Base-by-base conservation (phyloP, 2,113 vertebrate species). In the Lagopus muta region DNA sequence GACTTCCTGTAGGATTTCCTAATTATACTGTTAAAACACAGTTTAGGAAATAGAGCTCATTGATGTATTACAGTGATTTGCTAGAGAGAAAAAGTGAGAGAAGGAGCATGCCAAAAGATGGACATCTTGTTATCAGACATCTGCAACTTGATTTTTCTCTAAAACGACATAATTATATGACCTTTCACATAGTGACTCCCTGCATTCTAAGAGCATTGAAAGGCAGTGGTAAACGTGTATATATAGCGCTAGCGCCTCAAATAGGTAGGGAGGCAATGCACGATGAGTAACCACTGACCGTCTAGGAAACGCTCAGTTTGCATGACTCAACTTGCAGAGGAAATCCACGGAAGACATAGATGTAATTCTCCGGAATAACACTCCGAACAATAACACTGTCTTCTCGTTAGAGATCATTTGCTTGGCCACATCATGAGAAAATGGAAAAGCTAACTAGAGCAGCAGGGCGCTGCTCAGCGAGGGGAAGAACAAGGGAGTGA, bases 121-220 rank as follows among this genome's bases (percentile, higher is more conserved):
- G 61, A 20, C 25, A 40, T 52, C 21, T 30, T 15, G 22, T 13
- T 10, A 48, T 5, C 22, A 81, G 28, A 38, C 19, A 45, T 66
- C n/a, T 52, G 43, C 69, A 32, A 38, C 50, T 72, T 61, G 6
- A 5, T 32, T 76, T 76, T 94, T 69, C 72, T 82, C 28, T 43
- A 88, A 62, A 85, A 70, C 40, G 12, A 73, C 57, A 8, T n/a
- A 69, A 13, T 70, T 48, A 69, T 14, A n/a, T 76, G 48, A 73
- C 15, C 48, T 69, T 73, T 43, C 43, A 47, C 43, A n/a, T 22
- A 22, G 0, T 0, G 34, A 43, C 8, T 85, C 24, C 71, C 66
- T 65, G 24, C 45, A 22, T 60, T 88, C 65, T 55, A 50, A 65
- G 6, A 84, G 50, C 50, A 27, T 55, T 90, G 50, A 50, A 55